phyloP scores from a whole-genome alignment of 2,797 vertebrate genomes.

The Yasuhikotakia modesta region DNA sequence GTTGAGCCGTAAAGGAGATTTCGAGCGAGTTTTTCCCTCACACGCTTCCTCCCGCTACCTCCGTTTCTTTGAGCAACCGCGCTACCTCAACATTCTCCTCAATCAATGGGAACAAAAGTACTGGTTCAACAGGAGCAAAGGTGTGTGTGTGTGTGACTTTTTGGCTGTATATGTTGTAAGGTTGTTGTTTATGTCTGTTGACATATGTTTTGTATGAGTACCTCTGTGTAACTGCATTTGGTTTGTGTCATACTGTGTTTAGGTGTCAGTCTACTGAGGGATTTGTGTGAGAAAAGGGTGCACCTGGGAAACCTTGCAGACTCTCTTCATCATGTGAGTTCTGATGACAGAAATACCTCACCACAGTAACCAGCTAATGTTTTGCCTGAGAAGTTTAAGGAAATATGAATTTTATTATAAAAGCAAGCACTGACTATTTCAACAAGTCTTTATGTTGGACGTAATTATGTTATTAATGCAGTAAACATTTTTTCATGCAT shows the following conservation, averaged over 20 bases:
- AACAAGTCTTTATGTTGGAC: no score
- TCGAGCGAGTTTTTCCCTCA: constrained; percentile 90
- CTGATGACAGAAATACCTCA: not conserved
- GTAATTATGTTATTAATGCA: no score
- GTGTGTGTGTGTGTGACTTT: constrained; percentile 62
- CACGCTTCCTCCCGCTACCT: constrained; percentile 86
- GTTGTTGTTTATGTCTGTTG: no score
- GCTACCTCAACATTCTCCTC: constrained; percentile 92
- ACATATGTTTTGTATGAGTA: no score
- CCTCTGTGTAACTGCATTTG: no score
- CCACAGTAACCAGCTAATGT: no score
- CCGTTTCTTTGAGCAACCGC: constrained; percentile 89
- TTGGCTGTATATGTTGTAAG: not conserved
- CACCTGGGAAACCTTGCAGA: constrained; percentile 72
- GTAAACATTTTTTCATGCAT: not conserved
- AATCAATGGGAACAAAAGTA: constrained; percentile 92
- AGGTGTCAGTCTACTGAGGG: constrained; percentile 81
- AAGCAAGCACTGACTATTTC: no score
- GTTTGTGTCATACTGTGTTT: no score
- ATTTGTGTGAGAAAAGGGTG: constrained; percentile 80
- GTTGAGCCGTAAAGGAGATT: constrained; percentile 84
- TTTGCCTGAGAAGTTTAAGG: no score
- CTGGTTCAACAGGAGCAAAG: constrained; percentile 80
- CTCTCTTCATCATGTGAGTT: constrained; percentile 72
- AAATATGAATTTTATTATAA: no score